phyloP scores from a whole-genome alignment of 2,888 invertebrate genomes.

The Taphrorychus bicolor region DNA sequence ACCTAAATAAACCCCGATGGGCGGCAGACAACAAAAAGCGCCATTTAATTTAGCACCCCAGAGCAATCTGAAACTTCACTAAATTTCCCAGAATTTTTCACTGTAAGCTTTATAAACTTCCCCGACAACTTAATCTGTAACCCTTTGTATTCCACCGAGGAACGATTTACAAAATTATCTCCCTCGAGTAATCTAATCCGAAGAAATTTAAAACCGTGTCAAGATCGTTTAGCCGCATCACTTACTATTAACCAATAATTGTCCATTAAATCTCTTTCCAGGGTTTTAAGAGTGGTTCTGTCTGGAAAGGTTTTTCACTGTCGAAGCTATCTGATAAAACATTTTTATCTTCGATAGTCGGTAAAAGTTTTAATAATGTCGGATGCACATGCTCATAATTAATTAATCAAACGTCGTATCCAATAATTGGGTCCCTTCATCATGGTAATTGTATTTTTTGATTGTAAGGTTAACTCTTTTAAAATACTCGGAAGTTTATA shows the following conservation, averaged over 20 bases:
- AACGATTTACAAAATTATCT: slow-evolving; percentile 30
- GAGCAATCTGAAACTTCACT: neutral
- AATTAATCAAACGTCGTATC: no score
- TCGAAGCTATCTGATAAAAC: no score
- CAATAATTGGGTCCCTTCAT: no score
- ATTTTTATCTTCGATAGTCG: no score
- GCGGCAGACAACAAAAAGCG: neutral
- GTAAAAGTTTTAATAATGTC: no score
- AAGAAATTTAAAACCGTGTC: slow-evolving; percentile 36
- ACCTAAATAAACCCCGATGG: neutral
- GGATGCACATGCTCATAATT: no score
- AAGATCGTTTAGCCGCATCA: slow-evolving; percentile 33
- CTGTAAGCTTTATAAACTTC: slow-evolving; percentile 8
- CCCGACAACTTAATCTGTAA: slow-evolving; percentile 20
- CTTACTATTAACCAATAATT: slow-evolving; percentile 37
- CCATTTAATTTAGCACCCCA: neutral
- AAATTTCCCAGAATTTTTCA: slow-evolving; percentile 14
- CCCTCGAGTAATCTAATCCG: slow-evolving; percentile 29
- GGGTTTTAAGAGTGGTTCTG: neutral
- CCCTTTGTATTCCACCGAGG: slow-evolving; percentile 17
- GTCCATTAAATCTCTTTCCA: slow-evolving; percentile 31
- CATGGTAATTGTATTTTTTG: no score
- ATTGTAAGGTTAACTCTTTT: no score
- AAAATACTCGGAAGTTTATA: no score
- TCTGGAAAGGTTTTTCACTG: neutral